Conservation (phyloP, 2,888 invertebrate genomes). For the Dasypolia templi region DNA sequence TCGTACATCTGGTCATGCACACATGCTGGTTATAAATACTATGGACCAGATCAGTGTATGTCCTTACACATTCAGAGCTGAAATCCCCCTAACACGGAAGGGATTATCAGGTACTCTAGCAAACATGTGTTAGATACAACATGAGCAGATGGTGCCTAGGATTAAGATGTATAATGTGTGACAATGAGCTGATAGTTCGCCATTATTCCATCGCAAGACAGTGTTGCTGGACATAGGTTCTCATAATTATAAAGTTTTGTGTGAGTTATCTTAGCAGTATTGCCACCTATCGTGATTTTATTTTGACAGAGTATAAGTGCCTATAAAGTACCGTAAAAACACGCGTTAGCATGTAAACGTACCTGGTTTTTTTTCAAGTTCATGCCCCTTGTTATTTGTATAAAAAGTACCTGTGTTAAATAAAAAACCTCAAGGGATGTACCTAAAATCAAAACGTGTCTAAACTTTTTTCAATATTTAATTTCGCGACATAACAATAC, state of each 20-base stretch:
- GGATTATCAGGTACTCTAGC: not conserved
- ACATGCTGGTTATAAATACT: not conserved
- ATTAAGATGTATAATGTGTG: not conserved
- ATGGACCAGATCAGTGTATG: too few relatives aligned
- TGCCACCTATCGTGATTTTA: not conserved
- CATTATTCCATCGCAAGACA: not conserved
- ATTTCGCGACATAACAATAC: conserved; percentile 61
- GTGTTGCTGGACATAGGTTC: not conserved
- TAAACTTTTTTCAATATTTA: conserved; percentile 33
- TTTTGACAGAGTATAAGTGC: not conserved
- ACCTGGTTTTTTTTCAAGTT: not conserved
- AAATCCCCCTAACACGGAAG: not conserved
- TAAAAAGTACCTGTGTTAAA: not conserved
- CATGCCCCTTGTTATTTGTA: too few relatives aligned
- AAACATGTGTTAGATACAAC: not conserved
- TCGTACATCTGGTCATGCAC: not conserved
- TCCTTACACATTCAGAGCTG: not conserved
- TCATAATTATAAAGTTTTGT: not conserved
- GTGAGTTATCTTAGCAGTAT: not conserved
- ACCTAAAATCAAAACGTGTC: not conserved
- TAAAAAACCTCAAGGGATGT: not conserved
- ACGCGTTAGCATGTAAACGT: too few relatives aligned
- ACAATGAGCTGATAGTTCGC: not conserved
- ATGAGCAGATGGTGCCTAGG: too few relatives aligned
- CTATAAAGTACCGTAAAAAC: too few relatives aligned